Evolutionary conservation across 2,888 invertebrate genomes (phyloP).

Genomic region (Dryomyza anilis): DNA sequence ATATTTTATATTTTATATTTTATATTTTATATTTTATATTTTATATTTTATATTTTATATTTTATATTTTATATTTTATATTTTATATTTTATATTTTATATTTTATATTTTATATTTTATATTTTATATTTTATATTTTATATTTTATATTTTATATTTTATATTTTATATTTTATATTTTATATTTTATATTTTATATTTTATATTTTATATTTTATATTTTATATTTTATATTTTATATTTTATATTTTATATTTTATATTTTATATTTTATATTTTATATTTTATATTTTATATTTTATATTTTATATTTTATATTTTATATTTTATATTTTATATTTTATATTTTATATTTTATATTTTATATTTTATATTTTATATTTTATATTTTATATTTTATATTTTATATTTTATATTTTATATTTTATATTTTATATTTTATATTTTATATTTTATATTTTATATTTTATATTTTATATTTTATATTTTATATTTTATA

Average conservation of each 20-base stretch:
- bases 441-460: background rate
- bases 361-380: background rate
- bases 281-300: background rate
- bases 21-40: background rate
- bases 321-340: background rate
- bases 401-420: background rate
- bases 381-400: background rate
- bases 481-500: background rate
- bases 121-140: background rate
- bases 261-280: background rate
- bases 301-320: background rate
- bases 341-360: background rate
- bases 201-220: background rate
- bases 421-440: background rate
- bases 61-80: background rate
- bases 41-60: background rate
- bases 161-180: background rate
- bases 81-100: background rate
- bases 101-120: background rate
- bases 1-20: too few relatives aligned
- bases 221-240: background rate
- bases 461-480: background rate
- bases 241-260: background rate
- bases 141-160: background rate
- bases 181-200: background rate